These are phyloP conservation scores for Parasteatoda lunata DNA, from an alignment of 2,888 invertebrate genomes.

Conservation along the genomic window DNA sequence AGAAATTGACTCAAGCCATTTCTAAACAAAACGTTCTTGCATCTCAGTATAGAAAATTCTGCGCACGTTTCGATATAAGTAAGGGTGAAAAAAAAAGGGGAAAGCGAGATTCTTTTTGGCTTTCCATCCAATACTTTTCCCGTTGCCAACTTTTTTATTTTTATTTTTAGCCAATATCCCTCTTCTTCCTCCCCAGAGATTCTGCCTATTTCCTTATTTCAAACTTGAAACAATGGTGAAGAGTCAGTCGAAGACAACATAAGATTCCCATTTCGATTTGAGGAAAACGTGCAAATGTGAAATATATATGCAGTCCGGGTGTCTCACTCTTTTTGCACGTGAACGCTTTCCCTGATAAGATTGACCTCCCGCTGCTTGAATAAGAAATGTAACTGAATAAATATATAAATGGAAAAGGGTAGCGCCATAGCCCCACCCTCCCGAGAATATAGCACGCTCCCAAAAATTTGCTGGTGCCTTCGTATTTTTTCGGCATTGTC, in stretches of 20 bases:
- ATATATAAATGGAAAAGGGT: constrained; percentile 38
- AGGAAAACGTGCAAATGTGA: constrained; percentile 65
- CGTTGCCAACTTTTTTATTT: constrained; percentile 12
- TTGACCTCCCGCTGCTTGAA: constrained; percentile 62
- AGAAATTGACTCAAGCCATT: constrained; percentile 22
- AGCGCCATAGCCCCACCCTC: not conserved
- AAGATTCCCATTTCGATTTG: constrained; percentile 60
- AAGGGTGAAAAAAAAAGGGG: constrained; percentile 38
- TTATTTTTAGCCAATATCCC: not conserved
- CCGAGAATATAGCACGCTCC: not conserved
- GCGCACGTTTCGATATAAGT: constrained; percentile 60
- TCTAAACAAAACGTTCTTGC: not conserved
- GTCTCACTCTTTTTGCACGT: constrained; percentile 63
- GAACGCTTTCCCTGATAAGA: constrained; percentile 64
- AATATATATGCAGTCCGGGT: constrained; percentile 66
- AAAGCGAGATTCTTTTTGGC: constrained; percentile 17
- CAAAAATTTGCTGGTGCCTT: constrained; percentile 38
- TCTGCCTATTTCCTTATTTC: constrained; percentile 49
- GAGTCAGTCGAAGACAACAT: constrained; percentile 39
- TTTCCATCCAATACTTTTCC: constrained; percentile 19
- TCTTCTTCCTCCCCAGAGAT: not conserved
- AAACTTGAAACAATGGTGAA: constrained; percentile 65
- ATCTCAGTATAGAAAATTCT: constrained; percentile 49
- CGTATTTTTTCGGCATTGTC: not conserved
- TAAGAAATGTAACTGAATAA: constrained; percentile 65